Base-by-base conservation (phyloP, 2,797 vertebrate genomes). In the Phaenicophaeus curvirostris region DNA sequence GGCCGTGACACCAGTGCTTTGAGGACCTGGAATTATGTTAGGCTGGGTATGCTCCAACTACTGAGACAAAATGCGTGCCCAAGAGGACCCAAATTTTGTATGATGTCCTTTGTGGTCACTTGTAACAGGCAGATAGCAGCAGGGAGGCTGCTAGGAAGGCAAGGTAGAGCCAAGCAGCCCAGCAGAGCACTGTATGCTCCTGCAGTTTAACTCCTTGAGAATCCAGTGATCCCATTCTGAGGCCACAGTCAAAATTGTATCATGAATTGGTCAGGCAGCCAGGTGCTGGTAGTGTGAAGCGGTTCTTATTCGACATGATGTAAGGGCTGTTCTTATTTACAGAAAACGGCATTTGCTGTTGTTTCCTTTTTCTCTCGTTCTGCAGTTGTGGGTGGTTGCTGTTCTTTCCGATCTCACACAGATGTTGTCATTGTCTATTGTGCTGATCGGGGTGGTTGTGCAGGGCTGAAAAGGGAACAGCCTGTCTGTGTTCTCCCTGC, bases 381-480 rank as follows among this genome's bases (percentile, higher is more conserved):
- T 90, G 89, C 92, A 95, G 93, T 95, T 93, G 86, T 80, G 90
- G 59, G 61, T 68, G 39, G 33, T 78, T 75, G 83, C 59, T 61
- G 68, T 73, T 90, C 94, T 92, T 91, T 92, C 90, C 44, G 67
- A 74, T 94, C 66, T 81, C 76, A 8, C 90, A 78, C 85, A 90
- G 90, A 94, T 96, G 86, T 93, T 94, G 92, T 58, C 91, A 91
- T 96, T 93, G 89, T 95, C 78, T 68, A 86, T 95, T 94, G 95
- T 96, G 53, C 67, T 93, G 84, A 71, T 90, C 44, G 85, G 88
- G 75, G 53, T 85, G 50, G 71, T 77, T 93, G 18, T 89, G 57
- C 81, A 63, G 62, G 84, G 72, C 71, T 85, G 85, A 72, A 69
- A 87, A 84, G 79, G 73, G 90, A 94, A 93, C 95, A 93, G 89